Evolutionary conservation across 2,888 invertebrate species (phyloP).

Genomic region (Cantharis rustica): DNA sequence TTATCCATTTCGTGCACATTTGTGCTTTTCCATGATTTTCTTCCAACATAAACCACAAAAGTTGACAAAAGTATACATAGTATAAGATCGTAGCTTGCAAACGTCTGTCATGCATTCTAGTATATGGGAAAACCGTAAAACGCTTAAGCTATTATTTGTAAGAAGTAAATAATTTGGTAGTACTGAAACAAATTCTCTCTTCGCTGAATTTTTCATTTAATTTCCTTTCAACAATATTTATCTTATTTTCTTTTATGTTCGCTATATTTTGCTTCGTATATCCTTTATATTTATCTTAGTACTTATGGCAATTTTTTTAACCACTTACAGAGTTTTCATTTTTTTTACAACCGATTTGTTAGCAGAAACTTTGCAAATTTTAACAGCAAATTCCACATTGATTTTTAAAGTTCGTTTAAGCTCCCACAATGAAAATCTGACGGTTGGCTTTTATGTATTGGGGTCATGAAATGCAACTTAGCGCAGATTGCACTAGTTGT

Average conservation of each 20-base stretch:
- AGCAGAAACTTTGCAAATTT: not conserved
- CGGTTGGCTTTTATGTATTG: slow-evolving; percentile 10
- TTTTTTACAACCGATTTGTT: not conserved
- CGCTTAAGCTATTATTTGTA: not conserved
- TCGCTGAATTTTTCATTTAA: not conserved
- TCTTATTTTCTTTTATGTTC: not conserved
- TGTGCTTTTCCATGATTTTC: not conserved
- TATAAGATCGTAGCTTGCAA: not conserved
- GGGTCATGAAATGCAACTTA: slow-evolving; percentile 30
- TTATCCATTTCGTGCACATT: not conserved
- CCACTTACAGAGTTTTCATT: not conserved
- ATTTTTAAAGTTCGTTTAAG: not conserved
- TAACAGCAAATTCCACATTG: not conserved
- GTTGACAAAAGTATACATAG: not conserved
- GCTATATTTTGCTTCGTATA: not conserved
- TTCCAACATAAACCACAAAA: not conserved
- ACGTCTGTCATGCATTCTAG: not conserved
- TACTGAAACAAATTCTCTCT: not conserved
- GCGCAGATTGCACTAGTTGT: slow-evolving; percentile 26
- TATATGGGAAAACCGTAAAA: not conserved
- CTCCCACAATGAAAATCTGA: not conserved
- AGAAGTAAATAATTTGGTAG: not conserved
- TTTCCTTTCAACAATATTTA: not conserved
- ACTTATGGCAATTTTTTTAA: not conserved
- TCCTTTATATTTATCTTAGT: not conserved